phyloP scores from a whole-genome alignment of 2,888 invertebrate genomes.

The Apodemia mormo region DNA sequence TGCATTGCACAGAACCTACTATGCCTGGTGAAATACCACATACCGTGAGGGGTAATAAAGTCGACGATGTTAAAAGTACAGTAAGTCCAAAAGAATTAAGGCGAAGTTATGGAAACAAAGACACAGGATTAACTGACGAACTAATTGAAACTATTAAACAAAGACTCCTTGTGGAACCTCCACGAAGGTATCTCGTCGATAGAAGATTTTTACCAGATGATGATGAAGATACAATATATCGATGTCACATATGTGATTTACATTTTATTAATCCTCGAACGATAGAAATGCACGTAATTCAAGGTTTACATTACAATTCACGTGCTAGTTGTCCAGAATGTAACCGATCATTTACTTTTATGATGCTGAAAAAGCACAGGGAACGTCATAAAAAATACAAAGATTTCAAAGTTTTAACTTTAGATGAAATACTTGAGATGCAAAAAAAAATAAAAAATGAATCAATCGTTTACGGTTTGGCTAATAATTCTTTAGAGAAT shows the following conservation, averaged over 20 bases:
- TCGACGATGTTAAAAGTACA: not conserved
- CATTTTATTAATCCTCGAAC: slow-evolving; percentile 17
- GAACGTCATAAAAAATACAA: not conserved
- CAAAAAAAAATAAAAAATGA: not conserved
- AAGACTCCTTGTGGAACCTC: not conserved
- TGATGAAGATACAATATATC: not conserved
- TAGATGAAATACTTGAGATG: not conserved
- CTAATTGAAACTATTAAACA: slow-evolving; percentile 4
- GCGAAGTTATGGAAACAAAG: not conserved
- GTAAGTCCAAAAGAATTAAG: not conserved
- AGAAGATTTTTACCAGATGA: not conserved
- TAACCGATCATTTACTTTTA: not conserved
- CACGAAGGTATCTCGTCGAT: not conserved
- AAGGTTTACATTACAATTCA: not conserved
- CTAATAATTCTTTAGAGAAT: not conserved
- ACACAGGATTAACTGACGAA: not conserved
- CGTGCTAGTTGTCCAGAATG: not conserved
- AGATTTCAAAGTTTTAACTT: not conserved
- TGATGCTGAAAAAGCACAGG: not conserved
- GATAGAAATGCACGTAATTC: not conserved
- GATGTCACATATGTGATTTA: slow-evolving; percentile 22
- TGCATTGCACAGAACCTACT: not conserved
- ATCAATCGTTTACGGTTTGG: not conserved
- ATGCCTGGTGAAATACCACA: not conserved
- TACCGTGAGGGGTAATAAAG: not conserved